These are phyloP conservation scores for Apocheima hispidaria DNA, from an alignment of 2,888 invertebrate species.

Conservation along the genomic window DNA sequence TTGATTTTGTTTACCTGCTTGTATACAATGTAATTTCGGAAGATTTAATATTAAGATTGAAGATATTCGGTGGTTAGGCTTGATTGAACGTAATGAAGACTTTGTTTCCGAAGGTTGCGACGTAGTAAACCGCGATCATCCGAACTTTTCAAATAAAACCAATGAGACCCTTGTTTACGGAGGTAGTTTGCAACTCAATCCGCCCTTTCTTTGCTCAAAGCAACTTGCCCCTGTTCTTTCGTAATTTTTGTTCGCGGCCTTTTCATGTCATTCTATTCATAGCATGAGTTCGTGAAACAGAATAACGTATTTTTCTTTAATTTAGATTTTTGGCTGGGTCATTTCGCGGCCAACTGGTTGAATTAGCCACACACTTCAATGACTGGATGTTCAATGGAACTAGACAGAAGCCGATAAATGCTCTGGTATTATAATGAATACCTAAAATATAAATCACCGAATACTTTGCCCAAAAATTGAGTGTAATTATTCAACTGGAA, in stretches of 20 bases:
- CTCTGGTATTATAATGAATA: too few species aligned
- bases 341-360: too few species aligned
- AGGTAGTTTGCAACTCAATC: conserved; percentile 64
- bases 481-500: too few species aligned
- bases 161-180: conserved; percentile 75
- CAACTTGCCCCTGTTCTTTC: conserved; percentile 63
- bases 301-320: too few species aligned
- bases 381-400: too few species aligned
- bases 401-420: too few species aligned
- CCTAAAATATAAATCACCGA: too few species aligned
- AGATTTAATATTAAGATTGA: conserved; percentile 18
- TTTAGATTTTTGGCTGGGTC: too few species aligned
- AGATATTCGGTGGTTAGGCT: conserved; percentile 9
- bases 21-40: conserved; percentile 18
- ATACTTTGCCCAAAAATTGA: too few species aligned
- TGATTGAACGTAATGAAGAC: conserved; percentile 27
- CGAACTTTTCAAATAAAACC: conserved; percentile 81
- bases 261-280: conserved; percentile 8
- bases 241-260: conserved; percentile 58
- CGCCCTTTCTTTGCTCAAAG: conserved; percentile 67
- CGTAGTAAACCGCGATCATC: conserved; percentile 68
- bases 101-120: conserved; percentile 48
- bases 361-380: too few species aligned
- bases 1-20: conserved; percentile 29
- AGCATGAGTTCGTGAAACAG: neutral